Evolutionary conservation across 2,113 vertebrate species (phyloP).

Genomic region (Otocyon megalotis): DNA sequence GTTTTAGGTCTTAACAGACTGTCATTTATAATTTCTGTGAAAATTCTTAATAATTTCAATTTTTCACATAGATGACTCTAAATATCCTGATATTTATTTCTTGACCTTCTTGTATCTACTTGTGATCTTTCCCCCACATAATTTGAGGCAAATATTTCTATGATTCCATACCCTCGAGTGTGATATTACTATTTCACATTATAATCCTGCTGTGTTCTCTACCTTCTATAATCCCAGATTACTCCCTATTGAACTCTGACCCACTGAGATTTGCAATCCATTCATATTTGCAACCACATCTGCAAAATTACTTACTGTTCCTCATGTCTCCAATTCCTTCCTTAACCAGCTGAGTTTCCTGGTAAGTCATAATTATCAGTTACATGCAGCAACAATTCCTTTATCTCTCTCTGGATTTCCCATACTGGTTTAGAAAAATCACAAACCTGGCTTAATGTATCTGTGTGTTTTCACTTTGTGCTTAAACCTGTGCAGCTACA

Average conservation of each 20-base stretch:
- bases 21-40: background rate
- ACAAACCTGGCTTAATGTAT: background rate
- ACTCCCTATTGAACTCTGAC: background rate
- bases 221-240: background rate
- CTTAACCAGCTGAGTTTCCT: background rate
- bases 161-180: background rate
- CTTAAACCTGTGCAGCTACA: background rate
- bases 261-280: background rate
- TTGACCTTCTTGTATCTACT: background rate
- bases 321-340: background rate
- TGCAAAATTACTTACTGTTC: background rate
- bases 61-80: background rate
- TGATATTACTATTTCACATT: background rate
- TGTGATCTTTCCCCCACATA: background rate
- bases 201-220: background rate
- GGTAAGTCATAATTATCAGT: background rate
- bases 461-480: background rate
- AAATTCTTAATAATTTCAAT: background rate
- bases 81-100: background rate
- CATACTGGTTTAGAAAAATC: background rate
- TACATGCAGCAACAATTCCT: too few species aligned
- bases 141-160: background rate
- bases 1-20: background rate
- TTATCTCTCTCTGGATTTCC: background rate
- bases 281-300: background rate